phyloP scores from a whole-genome alignment of 2,888 invertebrate genomes.

The Melanostoma mellinum region DNA sequence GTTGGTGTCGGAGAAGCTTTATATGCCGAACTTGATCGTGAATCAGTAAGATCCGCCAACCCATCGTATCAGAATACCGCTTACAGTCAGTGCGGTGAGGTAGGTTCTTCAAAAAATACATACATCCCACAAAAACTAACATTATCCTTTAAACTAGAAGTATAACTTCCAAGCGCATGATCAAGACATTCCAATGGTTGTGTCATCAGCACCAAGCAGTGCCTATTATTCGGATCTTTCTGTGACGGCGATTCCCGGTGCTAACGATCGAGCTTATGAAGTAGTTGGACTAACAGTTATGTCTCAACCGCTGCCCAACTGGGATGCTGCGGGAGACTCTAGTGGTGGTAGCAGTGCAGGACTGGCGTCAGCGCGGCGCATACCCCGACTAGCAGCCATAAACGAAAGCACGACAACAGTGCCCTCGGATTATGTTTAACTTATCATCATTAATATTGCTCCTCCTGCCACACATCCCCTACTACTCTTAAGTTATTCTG shows the following conservation, averaged over 20 bases:
- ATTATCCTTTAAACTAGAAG: conserved; percentile 75
- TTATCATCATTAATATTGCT: conserved; percentile 39
- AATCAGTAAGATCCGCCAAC: conserved; percentile 82
- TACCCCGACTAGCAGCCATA: conserved; percentile 83
- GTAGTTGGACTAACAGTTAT: conserved; percentile 84
- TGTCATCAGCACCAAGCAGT: conserved; percentile 87
- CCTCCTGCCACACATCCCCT: conserved; percentile 49
- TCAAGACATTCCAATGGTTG: conserved; percentile 83
- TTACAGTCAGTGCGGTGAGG: conserved; percentile 84
- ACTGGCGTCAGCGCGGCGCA: conserved; percentile 79
- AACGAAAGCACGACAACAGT: conserved; percentile 84
- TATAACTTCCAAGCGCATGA: conserved; percentile 81
- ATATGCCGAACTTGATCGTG: conserved; percentile 88
- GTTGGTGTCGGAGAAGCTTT: conserved; percentile 85
- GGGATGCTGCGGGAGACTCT: conserved; percentile 79
- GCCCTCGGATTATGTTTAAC: conserved; percentile 85
- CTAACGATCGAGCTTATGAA: conserved; percentile 84
- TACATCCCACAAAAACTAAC: conserved; percentile 6
- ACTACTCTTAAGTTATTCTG: conserved; percentile 58
- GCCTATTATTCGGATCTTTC: conserved; percentile 89
- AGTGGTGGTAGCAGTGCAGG: conserved; percentile 77
- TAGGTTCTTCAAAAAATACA: conserved; percentile 71
- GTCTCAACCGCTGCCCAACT: conserved; percentile 82
- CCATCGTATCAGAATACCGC: conserved; percentile 89
- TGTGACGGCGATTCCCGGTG: conserved; percentile 82